A percentile compares a stretch with the other conserved stretches of the same genome.
These are phyloP conservation scores for Colletes latitarsis DNA, from an alignment of 1,140 invertebrate genomes.

Conservation along the genomic window DNA sequence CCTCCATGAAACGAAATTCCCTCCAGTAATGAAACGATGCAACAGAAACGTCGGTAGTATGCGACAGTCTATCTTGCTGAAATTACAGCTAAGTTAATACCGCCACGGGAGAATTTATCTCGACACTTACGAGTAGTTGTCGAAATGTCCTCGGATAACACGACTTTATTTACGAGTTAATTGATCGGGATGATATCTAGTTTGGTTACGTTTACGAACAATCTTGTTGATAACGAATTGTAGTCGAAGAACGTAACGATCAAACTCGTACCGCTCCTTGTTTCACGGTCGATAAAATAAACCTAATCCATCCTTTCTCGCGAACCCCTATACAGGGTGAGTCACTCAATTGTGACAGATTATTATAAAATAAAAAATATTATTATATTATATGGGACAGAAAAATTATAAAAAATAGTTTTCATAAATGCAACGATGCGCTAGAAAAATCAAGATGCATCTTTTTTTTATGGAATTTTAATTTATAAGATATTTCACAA, in stretches of 20 bases:
- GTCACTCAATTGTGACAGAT: no score
- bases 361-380: no score
- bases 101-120: background rate
- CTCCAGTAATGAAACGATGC: background rate
- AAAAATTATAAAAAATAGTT: no score
- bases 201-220: background rate
- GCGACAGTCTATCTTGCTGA: background rate
- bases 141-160: background rate
- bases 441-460: no score
- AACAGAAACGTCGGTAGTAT: background rate
- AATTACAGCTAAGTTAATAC: background rate
- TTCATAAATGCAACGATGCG: no score
- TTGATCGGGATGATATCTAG: background rate
- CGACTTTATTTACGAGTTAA: background rate
- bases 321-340: background rate
- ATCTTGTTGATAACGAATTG: background rate
- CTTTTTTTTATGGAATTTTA: no score
- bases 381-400: no score
- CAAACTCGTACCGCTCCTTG: background rate
- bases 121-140: background rate
- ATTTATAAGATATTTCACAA: no score
- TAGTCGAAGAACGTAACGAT: conserved; percentile 10
- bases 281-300: conserved; percentile 28
- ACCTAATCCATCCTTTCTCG: conserved; percentile 3
- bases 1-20: background rate